These are phyloP conservation scores for Bombyx mandarina DNA, from an alignment of 1,140 invertebrate genomes.

Conservation along the genomic window DNA sequence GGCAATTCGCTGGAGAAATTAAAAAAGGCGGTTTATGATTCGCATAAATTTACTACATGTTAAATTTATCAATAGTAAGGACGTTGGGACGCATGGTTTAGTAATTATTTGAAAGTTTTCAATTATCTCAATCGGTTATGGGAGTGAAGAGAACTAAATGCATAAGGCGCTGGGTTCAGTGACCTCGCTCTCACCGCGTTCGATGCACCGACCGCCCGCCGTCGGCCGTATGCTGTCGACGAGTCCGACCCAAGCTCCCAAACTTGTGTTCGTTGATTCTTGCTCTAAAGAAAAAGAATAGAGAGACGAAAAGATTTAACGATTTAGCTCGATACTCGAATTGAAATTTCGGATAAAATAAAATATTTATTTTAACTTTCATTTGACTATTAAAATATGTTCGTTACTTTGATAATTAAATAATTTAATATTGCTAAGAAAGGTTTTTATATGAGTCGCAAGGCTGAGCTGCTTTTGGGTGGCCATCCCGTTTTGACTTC, in stretches of 20 bases:
- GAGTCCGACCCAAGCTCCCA: conserved; percentile 22
- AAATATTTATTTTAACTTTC: too few species aligned
- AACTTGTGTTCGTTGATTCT: conserved; percentile 4
- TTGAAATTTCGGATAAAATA: too few species aligned
- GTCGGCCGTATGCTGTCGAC: conserved; percentile 33
- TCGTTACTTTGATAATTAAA: background rate
- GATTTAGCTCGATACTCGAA: background rate
- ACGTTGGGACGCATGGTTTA: too few species aligned
- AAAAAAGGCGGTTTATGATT: too few species aligned
- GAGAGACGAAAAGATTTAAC: conserved; percentile 1
- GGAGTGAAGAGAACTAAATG: conserved; percentile 31
- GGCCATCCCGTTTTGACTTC: too few species aligned
- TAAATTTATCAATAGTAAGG: too few species aligned
- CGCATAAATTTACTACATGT: too few species aligned
- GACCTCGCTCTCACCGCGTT: conserved; percentile 63
- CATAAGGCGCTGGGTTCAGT: conserved; percentile 56
- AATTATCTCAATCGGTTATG: conserved; percentile 22
- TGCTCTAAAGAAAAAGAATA: conserved; percentile 13
- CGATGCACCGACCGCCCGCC: conserved; percentile 48
- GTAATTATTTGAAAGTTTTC: too few species aligned
- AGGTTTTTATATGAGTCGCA: background rate
- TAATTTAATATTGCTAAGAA: background rate
- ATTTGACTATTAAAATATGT: too few species aligned
- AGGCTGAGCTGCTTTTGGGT: background rate
- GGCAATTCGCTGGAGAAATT: too few species aligned